These are phyloP conservation scores for Dynastes grantii DNA, from an alignment of 2,888 invertebrate genomes.

Conservation along the genomic window DNA sequence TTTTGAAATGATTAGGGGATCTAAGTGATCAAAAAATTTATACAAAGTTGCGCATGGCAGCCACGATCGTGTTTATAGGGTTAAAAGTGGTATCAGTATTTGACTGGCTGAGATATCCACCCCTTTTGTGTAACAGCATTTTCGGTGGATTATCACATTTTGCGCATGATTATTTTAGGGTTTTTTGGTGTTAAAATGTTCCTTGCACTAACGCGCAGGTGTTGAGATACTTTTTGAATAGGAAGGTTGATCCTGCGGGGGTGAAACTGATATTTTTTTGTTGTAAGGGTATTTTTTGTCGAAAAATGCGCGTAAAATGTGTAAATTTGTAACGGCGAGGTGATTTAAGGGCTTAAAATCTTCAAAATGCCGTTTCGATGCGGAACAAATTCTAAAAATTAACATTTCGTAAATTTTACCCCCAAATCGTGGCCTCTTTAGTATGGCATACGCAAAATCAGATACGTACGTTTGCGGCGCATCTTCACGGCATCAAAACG, in stretches of 20 bases:
- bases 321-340: not conserved
- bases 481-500: constrained; percentile 4
- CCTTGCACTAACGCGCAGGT: not conserved
- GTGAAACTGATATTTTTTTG: constrained; percentile 14
- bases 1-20: not conserved
- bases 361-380: not conserved
- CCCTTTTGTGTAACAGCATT: not conserved
- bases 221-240: not conserved
- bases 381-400: constrained; percentile 35
- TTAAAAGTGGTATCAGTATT: not conserved
- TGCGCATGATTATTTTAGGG: not conserved
- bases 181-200: constrained; percentile 23
- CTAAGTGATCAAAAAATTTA: constrained; percentile 6
- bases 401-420: constrained; percentile 34
- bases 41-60: not conserved
- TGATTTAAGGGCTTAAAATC: constrained; percentile 15
- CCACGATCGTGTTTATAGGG: not conserved
- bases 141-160: not conserved
- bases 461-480: constrained; percentile 30
- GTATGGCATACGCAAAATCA: constrained; percentile 30
- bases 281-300: not conserved
- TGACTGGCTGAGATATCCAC: not conserved
- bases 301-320: not conserved
- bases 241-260: not conserved
- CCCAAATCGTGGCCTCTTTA: constrained; percentile 47